phyloP scores from a whole-genome alignment of 2,113 vertebrate species.

The Gallinago undulata region DNA sequence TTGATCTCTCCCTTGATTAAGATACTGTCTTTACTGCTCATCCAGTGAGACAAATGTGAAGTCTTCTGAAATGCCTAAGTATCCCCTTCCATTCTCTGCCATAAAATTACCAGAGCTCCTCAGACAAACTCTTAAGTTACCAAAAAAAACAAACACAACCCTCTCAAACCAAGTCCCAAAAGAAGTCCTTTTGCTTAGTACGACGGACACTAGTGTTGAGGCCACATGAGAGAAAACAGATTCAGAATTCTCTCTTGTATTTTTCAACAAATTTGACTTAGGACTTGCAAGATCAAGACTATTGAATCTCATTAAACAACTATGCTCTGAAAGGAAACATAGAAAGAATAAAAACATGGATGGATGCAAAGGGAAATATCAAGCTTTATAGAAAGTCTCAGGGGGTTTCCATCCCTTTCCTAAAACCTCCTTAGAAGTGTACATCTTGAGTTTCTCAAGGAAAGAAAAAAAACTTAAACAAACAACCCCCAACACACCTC shows the following conservation, averaged over 20 bases:
- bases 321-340: background rate
- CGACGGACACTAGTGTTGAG: background rate
- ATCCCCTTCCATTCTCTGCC: background rate
- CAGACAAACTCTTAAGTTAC: background rate
- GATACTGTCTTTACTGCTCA: background rate
- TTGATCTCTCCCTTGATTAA: background rate
- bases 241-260: background rate
- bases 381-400: background rate
- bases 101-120: background rate
- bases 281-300: background rate
- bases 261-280: background rate
- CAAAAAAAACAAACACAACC: background rate
- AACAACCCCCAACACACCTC: background rate
- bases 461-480: background rate
- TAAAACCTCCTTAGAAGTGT: background rate
- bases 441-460: background rate
- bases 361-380: background rate
- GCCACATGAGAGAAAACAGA: background rate
- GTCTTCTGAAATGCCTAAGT: background rate
- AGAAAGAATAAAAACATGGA: background rate
- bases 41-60: background rate
- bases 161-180: fast-evolving
- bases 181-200: background rate
- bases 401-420: background rate
- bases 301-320: background rate